Evolutionary conservation across 2,113 vertebrate species (phyloP).

Genomic region (Tympanuchus pallidicinctus): DNA sequence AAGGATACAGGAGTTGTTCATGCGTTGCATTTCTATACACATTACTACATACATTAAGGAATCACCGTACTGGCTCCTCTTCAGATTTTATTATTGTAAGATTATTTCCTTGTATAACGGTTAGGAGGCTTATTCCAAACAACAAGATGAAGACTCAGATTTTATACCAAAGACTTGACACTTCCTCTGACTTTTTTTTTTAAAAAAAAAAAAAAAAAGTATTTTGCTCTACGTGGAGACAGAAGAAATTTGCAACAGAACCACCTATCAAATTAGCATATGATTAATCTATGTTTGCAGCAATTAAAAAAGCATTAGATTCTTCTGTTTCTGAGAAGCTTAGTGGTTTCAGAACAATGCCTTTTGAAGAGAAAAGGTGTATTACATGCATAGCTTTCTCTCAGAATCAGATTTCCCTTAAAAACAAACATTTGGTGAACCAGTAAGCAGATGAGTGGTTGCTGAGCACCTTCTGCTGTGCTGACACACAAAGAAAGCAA

Average conservation of each 20-base stretch:
- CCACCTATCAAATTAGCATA: not conserved
- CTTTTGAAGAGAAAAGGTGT: slow-evolving; percentile 11
- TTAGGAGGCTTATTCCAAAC: not conserved
- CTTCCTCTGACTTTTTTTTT: not conserved
- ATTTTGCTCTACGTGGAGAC: not conserved
- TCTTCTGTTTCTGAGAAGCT: not conserved
- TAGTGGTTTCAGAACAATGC: not conserved
- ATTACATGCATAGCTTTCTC: not conserved
- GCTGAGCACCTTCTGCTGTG: not conserved
- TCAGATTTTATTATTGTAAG: not conserved
- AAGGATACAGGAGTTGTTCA: not conserved
- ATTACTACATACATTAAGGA: not conserved
- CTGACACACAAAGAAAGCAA: not conserved
- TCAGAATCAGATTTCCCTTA: not conserved
- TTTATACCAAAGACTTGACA: not conserved
- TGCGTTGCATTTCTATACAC: not conserved
- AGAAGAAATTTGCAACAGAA: not conserved
- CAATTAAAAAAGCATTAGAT: not conserved
- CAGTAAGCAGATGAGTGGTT: not conserved
- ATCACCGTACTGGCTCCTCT: accelerated
- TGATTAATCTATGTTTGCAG: slow-evolving; percentile 1
- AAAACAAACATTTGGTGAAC: slow-evolving; percentile 17
- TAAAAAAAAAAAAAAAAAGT: not conserved
- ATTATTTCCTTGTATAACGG: not conserved
- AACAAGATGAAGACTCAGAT: not conserved